These are phyloP conservation scores for Galaxias olidus DNA, from an alignment of 2,797 vertebrate genomes.

Conservation along the genomic window DNA sequence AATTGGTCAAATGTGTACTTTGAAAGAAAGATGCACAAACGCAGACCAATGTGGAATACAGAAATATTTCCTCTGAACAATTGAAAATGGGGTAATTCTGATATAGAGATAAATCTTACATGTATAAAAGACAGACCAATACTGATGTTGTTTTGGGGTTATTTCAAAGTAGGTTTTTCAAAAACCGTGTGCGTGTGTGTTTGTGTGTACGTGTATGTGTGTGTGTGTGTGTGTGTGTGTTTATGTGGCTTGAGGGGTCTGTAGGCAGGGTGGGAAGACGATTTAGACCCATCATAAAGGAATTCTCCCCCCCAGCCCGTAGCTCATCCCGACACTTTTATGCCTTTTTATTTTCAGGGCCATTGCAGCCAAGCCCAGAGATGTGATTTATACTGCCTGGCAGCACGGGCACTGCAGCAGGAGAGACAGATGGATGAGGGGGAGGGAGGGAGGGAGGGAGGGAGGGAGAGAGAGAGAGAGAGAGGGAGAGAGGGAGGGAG, in stretches of 20 bases:
- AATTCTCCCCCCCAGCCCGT: conserved; percentile 73
- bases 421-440: conserved; percentile 52
- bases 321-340: conserved; percentile 79
- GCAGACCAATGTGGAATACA: no score
- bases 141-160: no score
- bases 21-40: no score
- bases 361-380: conserved; percentile 76
- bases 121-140: no score
- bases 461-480: neutral
- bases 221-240: conserved; percentile 3
- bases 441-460: conserved; percentile 50
- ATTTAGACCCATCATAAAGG: conserved; percentile 80
- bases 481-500: neutral
- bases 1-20: no score
- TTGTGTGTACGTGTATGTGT: conserved; percentile 6
- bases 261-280: conserved; percentile 56
- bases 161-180: no score
- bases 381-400: conserved; percentile 78
- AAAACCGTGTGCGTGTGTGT: neutral
- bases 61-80: no score
- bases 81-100: no score
- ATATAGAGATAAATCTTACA: no score
- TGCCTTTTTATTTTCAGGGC: conserved; percentile 80
- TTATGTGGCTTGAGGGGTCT: conserved; percentile 13
- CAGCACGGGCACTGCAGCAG: conserved; percentile 75